Evolutionary conservation across 1,140 invertebrate genomes (phyloP), one percentile per base, ranked within the genome.

Genomic region (Lordiphosa collinella): DNA sequence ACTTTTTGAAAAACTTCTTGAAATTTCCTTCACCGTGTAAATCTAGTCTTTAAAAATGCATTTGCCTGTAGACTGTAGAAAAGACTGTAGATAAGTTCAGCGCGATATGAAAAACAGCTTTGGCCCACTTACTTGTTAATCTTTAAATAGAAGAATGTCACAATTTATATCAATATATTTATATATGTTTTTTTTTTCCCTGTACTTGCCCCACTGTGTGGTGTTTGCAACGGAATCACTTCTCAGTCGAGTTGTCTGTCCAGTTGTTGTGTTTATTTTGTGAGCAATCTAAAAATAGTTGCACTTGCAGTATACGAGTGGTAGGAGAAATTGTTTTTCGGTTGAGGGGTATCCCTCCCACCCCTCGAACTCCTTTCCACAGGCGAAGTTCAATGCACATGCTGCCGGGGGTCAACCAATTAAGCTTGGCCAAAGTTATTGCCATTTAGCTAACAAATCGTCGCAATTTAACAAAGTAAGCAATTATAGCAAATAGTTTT

Each of bases 401-500:
- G 32, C 9, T 13, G 37, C 37, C 37, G 47, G 53, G 48, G 63
- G 62, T 67, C 73, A 79, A 60, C 38, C 74, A 80, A 82, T 76
- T 76, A 71, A 60, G 67, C 46, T 58, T 31, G 66, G 56, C 58
- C 65, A 46, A 82, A 70, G 58, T 68, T 71, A 84, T 80, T 67
- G 58, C 38, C 54, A 61, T 55, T 32, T 18, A 43, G 44, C 56
- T 55, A 50, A 57, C 70, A 80, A 82, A 80, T 82, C 60, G 70
- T 31, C 41, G 35, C 57, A 71, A 84, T 84, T 84, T 57, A 82
- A 63, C 71, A 72, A 72, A 65, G 64, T 69, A 74, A 65, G 67
- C 78, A 82, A 82, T 80, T 80, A 72, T 76, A 13, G 52, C 76
- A 71, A 82, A 72, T 76, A 44, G 66, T 65, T 67, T 44, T 63